Evolutionary conservation across 2,113 vertebrate genomes (phyloP).

Genomic region (Entomyzon cyanotis): DNA sequence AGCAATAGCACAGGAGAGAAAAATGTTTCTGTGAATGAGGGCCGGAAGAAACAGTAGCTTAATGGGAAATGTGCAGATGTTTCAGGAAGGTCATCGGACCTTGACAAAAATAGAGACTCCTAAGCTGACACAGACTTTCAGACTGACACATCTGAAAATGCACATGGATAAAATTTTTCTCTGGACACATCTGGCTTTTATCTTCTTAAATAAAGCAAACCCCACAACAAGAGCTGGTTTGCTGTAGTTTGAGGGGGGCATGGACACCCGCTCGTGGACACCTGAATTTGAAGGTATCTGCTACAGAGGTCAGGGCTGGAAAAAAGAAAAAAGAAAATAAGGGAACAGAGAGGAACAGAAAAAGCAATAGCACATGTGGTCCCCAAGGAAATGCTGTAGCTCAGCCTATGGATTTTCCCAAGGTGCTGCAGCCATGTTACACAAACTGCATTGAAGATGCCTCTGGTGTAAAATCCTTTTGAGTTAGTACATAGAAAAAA

Average conservation of each 20-base stretch:
- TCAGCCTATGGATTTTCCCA: background rate
- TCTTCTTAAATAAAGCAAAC: background rate
- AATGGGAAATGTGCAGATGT: background rate
- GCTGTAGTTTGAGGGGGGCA: background rate
- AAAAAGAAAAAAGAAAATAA: background rate
- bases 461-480: background rate
- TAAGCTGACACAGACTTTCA: background rate
- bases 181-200: background rate
- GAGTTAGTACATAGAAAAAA: background rate
- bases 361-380: background rate
- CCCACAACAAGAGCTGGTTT: background rate
- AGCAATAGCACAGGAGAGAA: slow-evolving; percentile 16
- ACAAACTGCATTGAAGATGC: background rate
- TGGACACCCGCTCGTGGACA: too few species aligned
- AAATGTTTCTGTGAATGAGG: slow-evolving; percentile 20
- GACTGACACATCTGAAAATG: background rate
- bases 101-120: background rate
- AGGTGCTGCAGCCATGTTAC: background rate
- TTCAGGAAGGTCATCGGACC: background rate
- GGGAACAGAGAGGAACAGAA: background rate
- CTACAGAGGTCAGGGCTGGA: background rate
- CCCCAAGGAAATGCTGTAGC: background rate
- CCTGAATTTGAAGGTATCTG: background rate
- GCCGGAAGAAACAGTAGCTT: background rate
- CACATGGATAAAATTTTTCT: background rate